Evolutionary conservation across 35 echinoderm and acorn worm genomes (phyloP), one percentile per base, ranked within the genome.

Genomic region (Ptychodera flava): DNA sequence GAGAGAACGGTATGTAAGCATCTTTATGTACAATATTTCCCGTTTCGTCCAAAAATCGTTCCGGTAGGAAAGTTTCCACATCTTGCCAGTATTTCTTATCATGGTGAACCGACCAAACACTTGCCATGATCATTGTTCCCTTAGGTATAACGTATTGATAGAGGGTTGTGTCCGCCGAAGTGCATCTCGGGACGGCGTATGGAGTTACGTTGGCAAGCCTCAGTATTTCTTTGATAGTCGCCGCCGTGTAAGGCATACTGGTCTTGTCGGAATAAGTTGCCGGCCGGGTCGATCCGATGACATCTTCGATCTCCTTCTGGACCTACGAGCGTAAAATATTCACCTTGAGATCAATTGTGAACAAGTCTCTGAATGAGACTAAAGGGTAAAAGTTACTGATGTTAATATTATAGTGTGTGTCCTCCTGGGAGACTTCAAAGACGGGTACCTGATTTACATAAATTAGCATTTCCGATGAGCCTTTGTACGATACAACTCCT

Each of bases 291-390:
- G 35, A 36, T n/a, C 89, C 93, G 30, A 91, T 79, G 0, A 88
- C 85, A 0, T 36, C 81, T 78, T 94, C 89, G 0, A 94, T 80
- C 36, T 94, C 93, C 0, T 78, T 37, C 77, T 94, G 93, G 2
- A 88, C 80, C 82, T 83, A 36, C 12, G 12, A 29, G 6, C 37
- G 15, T 1, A 37, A 12, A 64, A 64, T n/a, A n/a, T n/a, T n/a
- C n/a, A n/a, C n/a, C n/a, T n/a, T n/a, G n/a, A n/a, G n/a, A n/a
- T n/a, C n/a, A n/a, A n/a, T n/a, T n/a, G n/a, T n/a, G n/a, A n/a
- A n/a, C n/a, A n/a, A n/a, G n/a, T n/a, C n/a, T n/a, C n/a, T n/a
- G n/a, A n/a, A n/a, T n/a, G n/a, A n/a, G n/a, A n/a, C n/a, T n/a
- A n/a, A n/a, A n/a, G n/a, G n/a, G n/a, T 64, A 64, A 64, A 64